Evolutionary conservation across 2,113 vertebrate species (phyloP).

Genomic region (Pteronura brasiliensis): DNA sequence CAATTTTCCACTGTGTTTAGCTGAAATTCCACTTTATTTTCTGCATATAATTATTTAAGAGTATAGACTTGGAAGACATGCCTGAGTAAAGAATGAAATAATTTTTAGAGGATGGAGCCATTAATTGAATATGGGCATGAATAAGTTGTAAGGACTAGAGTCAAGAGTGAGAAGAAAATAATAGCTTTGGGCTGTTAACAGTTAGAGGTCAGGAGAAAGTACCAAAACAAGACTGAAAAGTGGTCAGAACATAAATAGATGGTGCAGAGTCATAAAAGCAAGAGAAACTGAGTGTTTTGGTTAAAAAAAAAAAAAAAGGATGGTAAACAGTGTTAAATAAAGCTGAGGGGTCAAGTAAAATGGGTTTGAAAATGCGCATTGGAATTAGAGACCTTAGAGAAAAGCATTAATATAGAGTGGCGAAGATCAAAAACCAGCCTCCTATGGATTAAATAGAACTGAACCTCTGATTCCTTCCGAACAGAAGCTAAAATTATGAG

Average conservation of each 20-base stretch:
- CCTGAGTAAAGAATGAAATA: neutral
- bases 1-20: neutral
- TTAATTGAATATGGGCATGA: neutral
- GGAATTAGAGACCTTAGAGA: neutral
- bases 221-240: neutral
- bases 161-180: neutral
- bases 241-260: neutral
- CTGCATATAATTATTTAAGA: neutral
- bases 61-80: neutral
- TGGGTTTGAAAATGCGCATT: neutral
- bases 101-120: neutral
- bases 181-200: neutral
- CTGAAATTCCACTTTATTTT: neutral
- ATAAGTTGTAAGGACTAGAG: neutral
- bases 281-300: neutral
- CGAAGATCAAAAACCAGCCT: neutral
- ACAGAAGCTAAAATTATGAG: neutral
- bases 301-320: neutral
- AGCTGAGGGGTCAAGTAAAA: neutral
- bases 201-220: neutral
- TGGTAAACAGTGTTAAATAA: neutral
- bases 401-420: neutral
- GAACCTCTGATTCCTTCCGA: neutral
- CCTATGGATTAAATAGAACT: neutral
- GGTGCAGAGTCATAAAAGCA: neutral